Base-by-base conservation (phyloP, 2,113 vertebrate species). In the Phocoena sinus region DNA sequence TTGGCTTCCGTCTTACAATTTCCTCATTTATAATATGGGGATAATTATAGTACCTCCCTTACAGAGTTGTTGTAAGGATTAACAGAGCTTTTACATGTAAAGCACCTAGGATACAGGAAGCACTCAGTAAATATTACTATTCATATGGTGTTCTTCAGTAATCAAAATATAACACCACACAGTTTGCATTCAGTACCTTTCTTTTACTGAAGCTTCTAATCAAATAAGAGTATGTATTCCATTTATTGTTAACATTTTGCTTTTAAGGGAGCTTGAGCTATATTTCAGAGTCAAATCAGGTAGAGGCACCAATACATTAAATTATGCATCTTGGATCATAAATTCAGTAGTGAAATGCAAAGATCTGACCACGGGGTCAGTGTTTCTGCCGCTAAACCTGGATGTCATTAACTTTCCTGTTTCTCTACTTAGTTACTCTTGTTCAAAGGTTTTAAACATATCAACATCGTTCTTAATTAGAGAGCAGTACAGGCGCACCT, bases 21-120 rank as follows among this genome's bases (percentile, higher is more conserved):
- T 93, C 33, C 26, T 92, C 62, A 94, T 92, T 84, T 95, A 8
- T 80, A 93, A 93, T 65, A 81, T 63, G 31, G 8, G 31, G 65
- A 47, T 96, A 91, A 97, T 96, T 77, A 83, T 28, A 96, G 15
- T 93, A 70, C 56, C 60, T 94, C 70, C 65, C n/a, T 91, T 63
- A 90, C 21, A 13, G 58, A 94, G 47, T 80, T 92, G 47, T 80
- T 92, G 25, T 67, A 28, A 68, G 89, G 71, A 88, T 93, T 96
- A 93, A 73, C 23, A n/a, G 31, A 91, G 11, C 74, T 85, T 93
- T 97, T 96, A 91, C 41, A 76, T 18, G 4, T 71, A 87, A 91
- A 81, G 26, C n/a, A 81, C 23, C 94, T 81, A 93, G 68, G 77
- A 87, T 68, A 89, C 36, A 73, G 33, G 56, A 96, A 83, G 1